These are phyloP conservation scores for Spatula clypeata DNA, from an alignment of 2,797 vertebrate species.

Conservation along the genomic window DNA sequence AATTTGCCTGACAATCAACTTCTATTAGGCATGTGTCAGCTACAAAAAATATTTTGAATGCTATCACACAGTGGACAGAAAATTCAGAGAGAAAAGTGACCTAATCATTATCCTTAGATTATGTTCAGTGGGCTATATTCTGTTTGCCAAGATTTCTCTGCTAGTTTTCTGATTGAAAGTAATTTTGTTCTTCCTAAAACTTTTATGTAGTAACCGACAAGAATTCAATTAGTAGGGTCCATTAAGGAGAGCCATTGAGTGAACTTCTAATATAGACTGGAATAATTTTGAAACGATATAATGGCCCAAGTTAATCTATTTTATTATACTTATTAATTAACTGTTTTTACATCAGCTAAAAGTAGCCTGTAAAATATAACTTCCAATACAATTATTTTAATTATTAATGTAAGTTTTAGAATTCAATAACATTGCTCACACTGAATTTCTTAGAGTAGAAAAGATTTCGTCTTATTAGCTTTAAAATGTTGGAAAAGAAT, in stretches of 20 bases:
- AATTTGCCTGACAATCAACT: background rate
- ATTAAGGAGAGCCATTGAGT: constrained; percentile 24
- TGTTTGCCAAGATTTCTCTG: background rate
- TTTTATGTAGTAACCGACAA: background rate
- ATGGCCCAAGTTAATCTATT: constrained; percentile 15
- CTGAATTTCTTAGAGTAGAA: background rate
- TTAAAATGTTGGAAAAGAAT: background rate
- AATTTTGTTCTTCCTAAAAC: constrained; percentile 46
- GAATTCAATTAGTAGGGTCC: constrained; percentile 25
- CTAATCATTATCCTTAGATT: background rate
- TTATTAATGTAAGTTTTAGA: constrained; percentile 19
- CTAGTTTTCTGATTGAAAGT: constrained; percentile 33
- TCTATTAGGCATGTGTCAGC: background rate
- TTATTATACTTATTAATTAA: constrained; percentile 39
- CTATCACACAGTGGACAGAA: background rate
- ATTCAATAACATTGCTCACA: background rate
- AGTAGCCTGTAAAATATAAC: constrained; percentile 4
- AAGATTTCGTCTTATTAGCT: background rate
- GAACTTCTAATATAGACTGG: constrained; percentile 18
- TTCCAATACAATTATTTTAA: constrained; percentile 4
- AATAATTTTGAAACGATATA: background rate
- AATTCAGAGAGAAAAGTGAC: background rate
- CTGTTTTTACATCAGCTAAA: constrained; percentile 2
- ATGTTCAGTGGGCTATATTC: background rate
- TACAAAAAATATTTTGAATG: background rate